A percentile compares a stretch with the other conserved stretches of the same genome.
phyloP scores from a whole-genome alignment of 2,113 vertebrate genomes.

The Bostrychus sinensis region DNA sequence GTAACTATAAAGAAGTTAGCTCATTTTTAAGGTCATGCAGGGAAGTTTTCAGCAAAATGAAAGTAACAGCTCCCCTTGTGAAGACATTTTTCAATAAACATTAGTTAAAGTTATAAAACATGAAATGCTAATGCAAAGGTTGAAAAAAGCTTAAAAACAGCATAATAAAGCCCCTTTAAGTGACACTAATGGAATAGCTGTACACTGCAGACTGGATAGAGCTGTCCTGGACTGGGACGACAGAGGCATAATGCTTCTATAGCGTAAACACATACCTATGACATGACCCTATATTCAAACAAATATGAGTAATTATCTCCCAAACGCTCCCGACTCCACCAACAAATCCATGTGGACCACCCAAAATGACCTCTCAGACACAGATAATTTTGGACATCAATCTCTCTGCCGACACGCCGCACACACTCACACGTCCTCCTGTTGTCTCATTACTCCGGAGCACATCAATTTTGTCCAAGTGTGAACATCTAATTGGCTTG shows the following conservation, averaged over 20 bases:
- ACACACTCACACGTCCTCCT: slow-evolving; percentile 29
- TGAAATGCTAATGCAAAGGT: too few species aligned
- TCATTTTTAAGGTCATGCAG: too few species aligned
- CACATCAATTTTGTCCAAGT: slow-evolving; percentile 70
- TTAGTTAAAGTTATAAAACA: too few species aligned
- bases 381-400: slow-evolving; percentile 8
- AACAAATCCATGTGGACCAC: not conserved
- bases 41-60: too few species aligned
- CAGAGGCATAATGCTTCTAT: not conserved
- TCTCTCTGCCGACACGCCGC: slow-evolving; percentile 23
- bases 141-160: not conserved
- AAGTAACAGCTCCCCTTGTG: too few species aligned
- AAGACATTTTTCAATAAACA: too few species aligned
- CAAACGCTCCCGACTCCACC: not conserved
- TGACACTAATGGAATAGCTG: not conserved
- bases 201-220: not conserved
- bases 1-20: too few species aligned
- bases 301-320: slow-evolving; percentile 11
- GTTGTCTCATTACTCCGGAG: slow-evolving; percentile 44
- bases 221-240: not conserved
- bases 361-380: slow-evolving; percentile 16
- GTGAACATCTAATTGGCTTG: slow-evolving; percentile 76
- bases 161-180: too few species aligned
- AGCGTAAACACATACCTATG: not conserved
- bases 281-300: not conserved